Conservation (phyloP, 2,888 invertebrate species). For the Mesopsocus fuscifrons region DNA sequence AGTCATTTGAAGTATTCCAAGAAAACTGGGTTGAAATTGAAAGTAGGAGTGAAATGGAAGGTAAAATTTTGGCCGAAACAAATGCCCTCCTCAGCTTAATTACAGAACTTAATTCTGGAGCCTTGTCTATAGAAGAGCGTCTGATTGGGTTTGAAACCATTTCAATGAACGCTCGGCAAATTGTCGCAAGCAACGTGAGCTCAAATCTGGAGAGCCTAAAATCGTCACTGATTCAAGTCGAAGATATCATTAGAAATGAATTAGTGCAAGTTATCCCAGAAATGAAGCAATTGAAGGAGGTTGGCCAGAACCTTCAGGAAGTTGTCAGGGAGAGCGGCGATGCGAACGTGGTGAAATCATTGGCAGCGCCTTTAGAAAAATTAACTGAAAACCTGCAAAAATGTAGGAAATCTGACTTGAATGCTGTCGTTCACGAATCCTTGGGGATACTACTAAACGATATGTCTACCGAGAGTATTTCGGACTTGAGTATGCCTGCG, state of each 20-base stretch:
- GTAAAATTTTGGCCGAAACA: background rate
- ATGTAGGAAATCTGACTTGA: background rate
- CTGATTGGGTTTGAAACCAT: background rate
- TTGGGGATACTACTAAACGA: background rate
- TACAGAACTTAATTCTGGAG: background rate
- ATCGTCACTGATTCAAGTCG: background rate
- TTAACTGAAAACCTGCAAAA: background rate
- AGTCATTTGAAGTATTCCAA: constrained; percentile 6
- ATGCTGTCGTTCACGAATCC: background rate
- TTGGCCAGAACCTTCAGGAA: constrained; percentile 30
- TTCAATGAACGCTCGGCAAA: background rate
- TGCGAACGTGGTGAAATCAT: background rate
- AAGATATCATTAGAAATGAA: background rate
- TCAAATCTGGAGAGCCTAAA: background rate
- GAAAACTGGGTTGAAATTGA: constrained; percentile 7
- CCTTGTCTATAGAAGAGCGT: background rate
- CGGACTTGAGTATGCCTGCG: background rate
- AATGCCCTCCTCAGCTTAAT: constrained; percentile 2
- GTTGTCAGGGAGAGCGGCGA: constrained; percentile 18
- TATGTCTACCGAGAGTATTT: background rate
- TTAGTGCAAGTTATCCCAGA: constrained; percentile 1
- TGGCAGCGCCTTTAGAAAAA: background rate
- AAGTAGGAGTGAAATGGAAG: background rate
- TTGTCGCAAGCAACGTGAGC: background rate
- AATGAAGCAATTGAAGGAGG: constrained; percentile 23